Conservation (phyloP, 2,797 vertebrate species). For the Tympanoctomys barrerae region DNA sequence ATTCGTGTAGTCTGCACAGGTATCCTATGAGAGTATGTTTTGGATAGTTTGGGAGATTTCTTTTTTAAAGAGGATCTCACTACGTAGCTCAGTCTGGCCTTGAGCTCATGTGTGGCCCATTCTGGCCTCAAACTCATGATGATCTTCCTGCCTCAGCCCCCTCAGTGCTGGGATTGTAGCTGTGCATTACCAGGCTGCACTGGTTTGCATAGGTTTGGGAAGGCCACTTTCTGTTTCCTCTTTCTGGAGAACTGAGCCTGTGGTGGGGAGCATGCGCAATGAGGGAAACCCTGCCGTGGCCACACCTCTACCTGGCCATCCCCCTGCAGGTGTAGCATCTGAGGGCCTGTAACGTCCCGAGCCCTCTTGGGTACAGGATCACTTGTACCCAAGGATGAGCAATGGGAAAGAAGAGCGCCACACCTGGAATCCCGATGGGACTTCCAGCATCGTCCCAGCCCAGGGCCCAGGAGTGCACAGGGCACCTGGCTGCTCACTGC, state of each 20-base stretch:
- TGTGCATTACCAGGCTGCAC: background rate
- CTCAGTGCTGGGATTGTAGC: background rate
- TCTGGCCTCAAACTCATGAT: background rate
- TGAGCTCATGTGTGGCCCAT: no score
- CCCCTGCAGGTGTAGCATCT: constrained; percentile 87
- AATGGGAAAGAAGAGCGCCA: constrained; percentile 87
- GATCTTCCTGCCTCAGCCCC: background rate
- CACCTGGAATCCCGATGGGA: constrained; percentile 90
- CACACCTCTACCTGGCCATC: constrained; percentile 88
- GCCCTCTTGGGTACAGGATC: constrained; percentile 89
- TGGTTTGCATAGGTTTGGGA: background rate
- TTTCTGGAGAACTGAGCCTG: constrained; percentile 68
- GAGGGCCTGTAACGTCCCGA: constrained; percentile 90
- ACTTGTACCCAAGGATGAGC: constrained; percentile 79
- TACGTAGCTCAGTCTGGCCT: background rate
- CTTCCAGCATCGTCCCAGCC: background rate
- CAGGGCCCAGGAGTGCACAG: background rate
- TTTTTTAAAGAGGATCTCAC: background rate
- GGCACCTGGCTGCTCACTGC: background rate
- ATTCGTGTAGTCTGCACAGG: background rate
- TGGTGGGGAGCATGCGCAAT: background rate
- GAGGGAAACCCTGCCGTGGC: constrained; percentile 80
- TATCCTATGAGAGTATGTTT: background rate
- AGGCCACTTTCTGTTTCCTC: background rate
- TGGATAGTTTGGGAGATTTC: background rate